Evolutionary conservation across 2,113 vertebrate species (phyloP), one percentile per base, ranked within the genome.

Genomic region (Sigmodon hispidus): DNA sequence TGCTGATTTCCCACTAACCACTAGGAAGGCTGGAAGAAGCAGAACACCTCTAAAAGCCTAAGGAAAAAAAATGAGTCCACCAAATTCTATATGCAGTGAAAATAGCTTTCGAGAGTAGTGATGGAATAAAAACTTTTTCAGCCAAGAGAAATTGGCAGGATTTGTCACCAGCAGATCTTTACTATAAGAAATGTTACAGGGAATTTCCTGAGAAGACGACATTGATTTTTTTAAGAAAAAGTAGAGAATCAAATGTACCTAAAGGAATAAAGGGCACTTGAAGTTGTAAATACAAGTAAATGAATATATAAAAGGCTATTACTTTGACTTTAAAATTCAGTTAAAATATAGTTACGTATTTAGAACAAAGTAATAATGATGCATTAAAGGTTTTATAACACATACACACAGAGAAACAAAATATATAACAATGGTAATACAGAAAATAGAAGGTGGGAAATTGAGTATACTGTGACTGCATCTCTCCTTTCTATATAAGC

Each of bases 331-430:
- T 10, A 93, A 85, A 81, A 43, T 80, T 57, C 77, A 21, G 86
- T 92, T 84, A 40, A 96, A 94, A 75, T 57, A 29, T n/a, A 91
- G 40, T 85, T 88, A 24, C 17, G 29, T 89, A 89, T 75, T 92
- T 90, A 96, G 93, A 83, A 52, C 36, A 89, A 90, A 94, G 81
- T 65, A 89, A 80, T 45, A 85, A 52, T 29, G 81, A 43, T 81
- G 36, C 55, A 6, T 65, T 87, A 12, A 70, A 77, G 55, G 4
- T 21, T 69, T 21, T 70, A 70, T 69, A 34, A 36, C 5, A 19
- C 7, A 70, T 29, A 48, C 19, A 73, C 21, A 93, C 3, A 84
- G 45, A 88, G 65, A 91, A 70, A 70, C 45, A 79, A 85, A 57
- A 13, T 67, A 5, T 57, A 57, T 86, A 77, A 79, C 5, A 87